phyloP scores from a whole-genome alignment of 2,113 vertebrate species.

The Elachura formosa region DNA sequence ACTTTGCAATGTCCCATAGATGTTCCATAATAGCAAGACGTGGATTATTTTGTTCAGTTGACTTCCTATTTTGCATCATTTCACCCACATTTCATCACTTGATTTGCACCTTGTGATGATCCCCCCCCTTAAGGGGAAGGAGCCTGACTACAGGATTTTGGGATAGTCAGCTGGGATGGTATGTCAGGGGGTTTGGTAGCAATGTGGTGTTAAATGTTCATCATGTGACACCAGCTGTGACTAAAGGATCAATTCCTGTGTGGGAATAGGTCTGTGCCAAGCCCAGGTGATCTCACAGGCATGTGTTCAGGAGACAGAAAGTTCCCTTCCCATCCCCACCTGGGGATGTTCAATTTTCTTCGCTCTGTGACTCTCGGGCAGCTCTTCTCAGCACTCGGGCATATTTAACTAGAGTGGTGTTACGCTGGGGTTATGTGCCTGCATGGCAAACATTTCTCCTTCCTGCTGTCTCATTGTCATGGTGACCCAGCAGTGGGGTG shows the following conservation, averaged over 20 bases:
- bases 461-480: conserved; percentile 66
- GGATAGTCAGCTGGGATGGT: background rate
- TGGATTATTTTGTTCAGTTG: background rate
- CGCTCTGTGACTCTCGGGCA: background rate
- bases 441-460: conserved; percentile 66
- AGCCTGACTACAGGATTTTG: background rate
- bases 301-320: background rate
- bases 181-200: background rate
- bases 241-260: background rate
- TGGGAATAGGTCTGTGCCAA: background rate
- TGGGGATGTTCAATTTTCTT: background rate
- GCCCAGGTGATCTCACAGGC: background rate
- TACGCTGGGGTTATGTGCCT: conserved; percentile 41
- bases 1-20: background rate
- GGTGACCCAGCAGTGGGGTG: conserved; percentile 48
- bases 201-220: background rate
- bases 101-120: background rate
- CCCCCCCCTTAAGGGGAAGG: background rate
- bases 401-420: conserved; percentile 49
- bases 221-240: background rate
- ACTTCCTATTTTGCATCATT: background rate
- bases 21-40: background rate
- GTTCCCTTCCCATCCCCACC: background rate
- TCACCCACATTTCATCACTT: background rate
- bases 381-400: conserved; percentile 2